Conservation (phyloP, 2,113 vertebrate genomes). For the Panthera leo region DNA sequence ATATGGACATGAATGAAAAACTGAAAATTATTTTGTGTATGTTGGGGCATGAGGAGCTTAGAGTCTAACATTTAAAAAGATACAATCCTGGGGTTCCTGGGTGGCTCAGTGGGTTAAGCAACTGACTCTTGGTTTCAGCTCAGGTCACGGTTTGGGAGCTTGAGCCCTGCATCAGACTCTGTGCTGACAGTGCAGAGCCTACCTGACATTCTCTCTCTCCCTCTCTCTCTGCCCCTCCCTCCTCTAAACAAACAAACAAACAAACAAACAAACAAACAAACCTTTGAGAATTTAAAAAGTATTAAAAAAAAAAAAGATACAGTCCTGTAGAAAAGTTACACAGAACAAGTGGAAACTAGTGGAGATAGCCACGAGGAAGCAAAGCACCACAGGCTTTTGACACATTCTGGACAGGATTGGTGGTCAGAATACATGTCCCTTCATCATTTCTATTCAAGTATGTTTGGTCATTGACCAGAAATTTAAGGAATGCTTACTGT, state of each 20-base stretch:
- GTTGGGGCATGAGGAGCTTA: background rate
- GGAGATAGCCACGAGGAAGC: background rate
- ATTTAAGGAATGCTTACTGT: conserved; percentile 27
- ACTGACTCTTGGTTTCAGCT: no score
- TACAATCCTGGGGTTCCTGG: background rate
- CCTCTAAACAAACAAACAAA: no score
- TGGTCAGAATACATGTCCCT: conserved; percentile 25
- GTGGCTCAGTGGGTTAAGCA: no score
- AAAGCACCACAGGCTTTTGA: background rate
- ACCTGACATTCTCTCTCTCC: no score
- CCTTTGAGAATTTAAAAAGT: no score
- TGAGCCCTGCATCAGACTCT: no score
- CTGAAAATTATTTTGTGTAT: background rate
- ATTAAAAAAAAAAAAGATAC: background rate
- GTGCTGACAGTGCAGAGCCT: no score
- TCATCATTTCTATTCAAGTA: background rate
- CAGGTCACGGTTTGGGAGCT: no score
- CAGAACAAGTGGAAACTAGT: background rate
- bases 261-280: no score
- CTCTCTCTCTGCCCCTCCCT: no score
- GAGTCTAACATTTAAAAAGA: conserved; percentile 37
- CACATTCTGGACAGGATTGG: background rate
- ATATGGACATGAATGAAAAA: background rate
- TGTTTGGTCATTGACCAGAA: background rate
- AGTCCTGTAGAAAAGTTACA: background rate